Base-by-base conservation (phyloP, 2,797 vertebrate species). In the Chloroceryle amazona region DNA sequence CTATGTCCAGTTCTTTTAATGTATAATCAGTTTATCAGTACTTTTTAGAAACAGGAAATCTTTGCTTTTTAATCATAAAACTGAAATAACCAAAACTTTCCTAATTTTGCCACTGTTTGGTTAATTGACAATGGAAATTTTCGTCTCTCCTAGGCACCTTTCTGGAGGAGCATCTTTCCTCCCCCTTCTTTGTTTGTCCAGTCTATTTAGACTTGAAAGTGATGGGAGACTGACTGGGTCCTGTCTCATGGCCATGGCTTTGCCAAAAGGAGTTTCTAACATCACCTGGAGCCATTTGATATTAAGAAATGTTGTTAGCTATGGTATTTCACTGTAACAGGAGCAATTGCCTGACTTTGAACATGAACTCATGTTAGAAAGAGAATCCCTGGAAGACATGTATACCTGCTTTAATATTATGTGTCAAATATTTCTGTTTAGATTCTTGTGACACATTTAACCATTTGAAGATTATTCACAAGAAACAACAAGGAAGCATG, bases 91-190 rank as follows among this genome's bases (percentile, higher is more conserved):
- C 23, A 33, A 44, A 21, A 42, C 67, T 90, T 63, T 54, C n/a
- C 26, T 54, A 37, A 58, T 73, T 93, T 75, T 73, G 21, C 14
- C 21, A 46, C 31, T 46, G 29, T 60, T 81, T 29, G 46, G 4
- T 41, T 66, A 60, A 8, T 10, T 51, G 57, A 66, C 29, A 73
- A n/a, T 46, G 18, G 76, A 55, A 78, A 52, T 70, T 33, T 70
- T 60, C 0, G 0, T 37, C n/a, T 63, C 19, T 67, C 11, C 20
- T 6, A n/a, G 46, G 17, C 21, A 41, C 31, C 11, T 19, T 72
- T 68, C 44, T 81, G 49, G 44, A 86, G 29, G 5, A 76, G 31
- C 22, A 16, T 49, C n/a, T 61, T 71, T 60, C 14, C 11, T 68
- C 13, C 12, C 6, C 18, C 7, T 60, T 49, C 35, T 65, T 74